Conservation (phyloP, 1,140 invertebrate species). For the Zaprionus camerounensis region DNA sequence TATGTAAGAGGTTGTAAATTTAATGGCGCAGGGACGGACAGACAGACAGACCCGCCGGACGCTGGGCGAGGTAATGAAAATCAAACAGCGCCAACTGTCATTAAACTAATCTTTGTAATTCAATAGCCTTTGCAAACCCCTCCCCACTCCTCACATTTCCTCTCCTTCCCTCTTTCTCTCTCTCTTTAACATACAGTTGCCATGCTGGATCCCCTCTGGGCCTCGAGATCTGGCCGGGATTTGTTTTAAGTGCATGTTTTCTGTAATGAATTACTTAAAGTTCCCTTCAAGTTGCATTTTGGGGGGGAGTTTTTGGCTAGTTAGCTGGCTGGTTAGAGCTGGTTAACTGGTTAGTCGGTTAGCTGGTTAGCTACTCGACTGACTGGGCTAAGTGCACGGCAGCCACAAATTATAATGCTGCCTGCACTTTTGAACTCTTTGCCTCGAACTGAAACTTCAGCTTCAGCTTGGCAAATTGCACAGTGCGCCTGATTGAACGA, state of each 20-base stretch:
- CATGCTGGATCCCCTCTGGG: neutral
- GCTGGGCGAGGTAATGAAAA: constrained; percentile 73
- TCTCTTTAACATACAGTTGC: constrained; percentile 25
- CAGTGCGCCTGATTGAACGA: constrained; percentile 59
- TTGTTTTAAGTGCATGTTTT: constrained; percentile 57
- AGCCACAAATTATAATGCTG: constrained; percentile 80
- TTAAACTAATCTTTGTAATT: constrained; percentile 82
- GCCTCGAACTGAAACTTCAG: constrained; percentile 28
- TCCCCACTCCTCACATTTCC: neutral
- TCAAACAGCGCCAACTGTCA: constrained; percentile 81
- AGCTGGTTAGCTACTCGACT: neutral
- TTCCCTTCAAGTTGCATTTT: constrained; percentile 32
- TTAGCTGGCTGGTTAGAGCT: constrained; percentile 36
- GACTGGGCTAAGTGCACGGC: constrained; percentile 72
- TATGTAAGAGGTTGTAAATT: constrained; percentile 81
- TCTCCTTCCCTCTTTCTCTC: neutral
- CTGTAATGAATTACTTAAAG: constrained; percentile 68
- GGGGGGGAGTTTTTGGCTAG: constrained; percentile 39
- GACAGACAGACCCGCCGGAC: neutral
- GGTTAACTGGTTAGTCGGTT: constrained; percentile 34
- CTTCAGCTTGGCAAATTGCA: constrained; percentile 63
- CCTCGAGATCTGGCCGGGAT: constrained; percentile 37
- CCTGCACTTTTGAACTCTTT: constrained; percentile 79
- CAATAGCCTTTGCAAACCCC: constrained; percentile 66
- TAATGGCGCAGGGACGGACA: constrained; percentile 50